A percentile compares a stretch with the other conserved stretches of the same genome.
Evolutionary conservation across 2,113 vertebrate species (phyloP).

Genomic region (Puma concolor): DNA sequence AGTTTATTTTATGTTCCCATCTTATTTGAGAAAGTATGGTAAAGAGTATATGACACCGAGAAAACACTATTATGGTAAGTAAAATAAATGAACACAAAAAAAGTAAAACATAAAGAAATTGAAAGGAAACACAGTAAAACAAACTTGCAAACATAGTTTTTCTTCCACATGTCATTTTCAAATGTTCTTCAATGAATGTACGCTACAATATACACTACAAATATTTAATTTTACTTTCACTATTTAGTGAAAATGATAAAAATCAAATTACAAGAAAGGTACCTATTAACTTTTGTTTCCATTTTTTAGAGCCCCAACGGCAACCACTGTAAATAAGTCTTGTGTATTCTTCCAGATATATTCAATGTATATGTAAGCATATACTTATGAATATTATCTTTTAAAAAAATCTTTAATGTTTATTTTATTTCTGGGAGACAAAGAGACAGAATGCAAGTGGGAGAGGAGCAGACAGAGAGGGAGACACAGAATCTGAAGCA

Average conservation of each 20-base stretch:
- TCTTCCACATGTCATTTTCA: not conserved
- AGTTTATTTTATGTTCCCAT: not conserved
- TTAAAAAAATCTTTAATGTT: not conserved
- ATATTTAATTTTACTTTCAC: not conserved
- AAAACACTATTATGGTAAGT: not conserved
- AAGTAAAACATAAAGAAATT: not conserved
- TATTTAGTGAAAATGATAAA: not conserved
- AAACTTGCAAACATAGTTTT: not conserved
- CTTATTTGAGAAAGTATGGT: slow-evolving; percentile 27
- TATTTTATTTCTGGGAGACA: too few species aligned
- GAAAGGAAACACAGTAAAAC: not conserved
- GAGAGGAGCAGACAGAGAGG: too few species aligned
- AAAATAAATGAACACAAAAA: not conserved
- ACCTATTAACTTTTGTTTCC: not conserved
- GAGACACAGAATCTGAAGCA: too few species aligned
- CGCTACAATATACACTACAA: not conserved
- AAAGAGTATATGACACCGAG: not conserved
- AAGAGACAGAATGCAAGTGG: too few species aligned
- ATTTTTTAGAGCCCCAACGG: not conserved
- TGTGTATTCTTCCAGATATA: not conserved
- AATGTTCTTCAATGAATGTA: not conserved
- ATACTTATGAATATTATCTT: not conserved
- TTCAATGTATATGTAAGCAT: not conserved
- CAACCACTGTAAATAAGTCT: not conserved
- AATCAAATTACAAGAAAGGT: not conserved